Evolutionary conservation across 2,888 invertebrate genomes (phyloP).

Genomic region (Amblyjoppa fuscipennis): DNA sequence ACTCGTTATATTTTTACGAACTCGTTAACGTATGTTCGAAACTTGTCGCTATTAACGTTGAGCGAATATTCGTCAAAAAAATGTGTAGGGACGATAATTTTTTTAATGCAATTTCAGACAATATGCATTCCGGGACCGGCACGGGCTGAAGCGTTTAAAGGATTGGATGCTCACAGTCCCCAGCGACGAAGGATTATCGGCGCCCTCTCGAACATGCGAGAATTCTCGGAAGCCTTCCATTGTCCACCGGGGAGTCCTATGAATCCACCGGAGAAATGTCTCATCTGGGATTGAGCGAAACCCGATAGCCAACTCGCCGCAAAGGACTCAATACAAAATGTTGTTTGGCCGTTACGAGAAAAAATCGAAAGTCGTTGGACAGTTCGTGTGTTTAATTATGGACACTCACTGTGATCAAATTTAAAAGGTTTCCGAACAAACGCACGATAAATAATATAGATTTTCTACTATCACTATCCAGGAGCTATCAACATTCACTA

Average conservation of each 20-base stretch:
- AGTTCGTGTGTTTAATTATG: not conserved
- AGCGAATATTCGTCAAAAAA: not conserved
- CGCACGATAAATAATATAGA: too few species aligned
- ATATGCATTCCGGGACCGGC: not conserved
- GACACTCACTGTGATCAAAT: too few species aligned
- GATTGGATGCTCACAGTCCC: slow-evolving; percentile 89
- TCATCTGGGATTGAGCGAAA: slow-evolving; percentile 86
- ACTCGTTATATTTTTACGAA: not conserved
- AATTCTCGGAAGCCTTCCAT: slow-evolving; percentile 88
- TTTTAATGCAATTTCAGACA: not conserved
- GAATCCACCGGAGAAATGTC: slow-evolving; percentile 89
- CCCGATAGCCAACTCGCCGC: not conserved
- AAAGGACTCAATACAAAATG: not conserved
- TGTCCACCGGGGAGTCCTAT: slow-evolving; percentile 87
- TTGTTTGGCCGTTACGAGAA: not conserved
- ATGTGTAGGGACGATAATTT: not conserved
- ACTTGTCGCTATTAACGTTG: not conserved
- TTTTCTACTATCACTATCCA: too few species aligned
- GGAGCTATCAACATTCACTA: too few species aligned
- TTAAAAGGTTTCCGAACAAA: too few species aligned
- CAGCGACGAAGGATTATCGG: slow-evolving; percentile 89
- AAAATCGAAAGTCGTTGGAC: not conserved
- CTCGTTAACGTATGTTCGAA: not conserved
- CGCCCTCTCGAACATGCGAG: slow-evolving; percentile 88
- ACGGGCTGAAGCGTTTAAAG: slow-evolving; percentile 75